These are phyloP conservation scores for Xenopus borealis DNA, from an alignment of 2,113 vertebrate species.

Conservation along the genomic window DNA sequence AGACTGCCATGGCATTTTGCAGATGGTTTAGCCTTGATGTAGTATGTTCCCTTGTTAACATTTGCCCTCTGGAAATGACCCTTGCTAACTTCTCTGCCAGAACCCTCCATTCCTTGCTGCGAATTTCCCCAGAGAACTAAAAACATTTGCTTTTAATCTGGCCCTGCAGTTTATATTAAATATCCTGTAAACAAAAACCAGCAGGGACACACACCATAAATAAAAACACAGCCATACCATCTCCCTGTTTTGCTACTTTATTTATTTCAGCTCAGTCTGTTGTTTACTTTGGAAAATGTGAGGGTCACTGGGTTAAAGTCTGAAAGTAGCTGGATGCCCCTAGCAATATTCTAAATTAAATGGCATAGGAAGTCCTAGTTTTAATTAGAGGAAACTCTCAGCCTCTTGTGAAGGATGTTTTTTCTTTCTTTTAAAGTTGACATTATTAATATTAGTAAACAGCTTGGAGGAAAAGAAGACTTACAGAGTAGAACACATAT, in stretches of 20 bases:
- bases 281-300: conserved; percentile 27
- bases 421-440: conserved; percentile 36
- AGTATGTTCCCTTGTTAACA: conserved; percentile 35
- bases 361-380: conserved; percentile 11
- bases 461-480: conserved; percentile 12
- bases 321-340: conserved; percentile 27
- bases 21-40: conserved; percentile 33
- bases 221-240: neutral
- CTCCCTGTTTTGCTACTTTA: conserved; percentile 8
- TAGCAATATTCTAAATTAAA: conserved; percentile 38
- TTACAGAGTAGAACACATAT: neutral
- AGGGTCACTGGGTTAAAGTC: conserved; percentile 32
- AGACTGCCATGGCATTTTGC: conserved; percentile 13
- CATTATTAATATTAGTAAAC: conserved; percentile 4
- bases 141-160: conserved; percentile 33
- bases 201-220: neutral
- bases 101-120: neutral
- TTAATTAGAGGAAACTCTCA: conserved; percentile 3
- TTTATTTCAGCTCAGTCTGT: neutral
- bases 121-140: conserved; percentile 3
- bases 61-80: conserved; percentile 29
- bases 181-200: conserved; percentile 35
- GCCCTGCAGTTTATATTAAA: conserved; percentile 7
- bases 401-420: conserved; percentile 14
- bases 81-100: conserved; percentile 9